phyloP scores from a whole-genome alignment of 1,140 invertebrate species.

The Brachionus rubens region DNA sequence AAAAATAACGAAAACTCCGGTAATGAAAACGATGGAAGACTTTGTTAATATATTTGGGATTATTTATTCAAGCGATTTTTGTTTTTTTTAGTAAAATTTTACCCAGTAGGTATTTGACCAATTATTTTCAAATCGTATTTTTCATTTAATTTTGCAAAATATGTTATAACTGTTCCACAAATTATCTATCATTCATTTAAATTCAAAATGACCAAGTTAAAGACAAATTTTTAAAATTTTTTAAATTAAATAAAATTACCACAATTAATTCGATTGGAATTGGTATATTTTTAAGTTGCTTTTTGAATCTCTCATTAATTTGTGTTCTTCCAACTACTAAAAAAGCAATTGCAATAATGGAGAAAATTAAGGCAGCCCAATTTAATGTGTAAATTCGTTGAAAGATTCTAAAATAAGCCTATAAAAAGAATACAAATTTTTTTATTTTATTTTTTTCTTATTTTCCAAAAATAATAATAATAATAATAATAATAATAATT shows the following conservation, averaged over 20 bases:
- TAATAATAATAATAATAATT: background rate
- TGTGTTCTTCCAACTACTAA: constrained; percentile 74
- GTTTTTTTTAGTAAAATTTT: too few relatives aligned
- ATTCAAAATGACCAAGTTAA: too few relatives aligned
- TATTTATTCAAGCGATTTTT: background rate
- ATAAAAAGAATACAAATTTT: too few relatives aligned
- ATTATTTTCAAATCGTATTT: background rate
- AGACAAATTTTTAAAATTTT: background rate
- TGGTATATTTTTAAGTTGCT: constrained; percentile 67
- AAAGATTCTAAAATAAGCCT: background rate
- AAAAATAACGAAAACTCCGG: constrained; percentile 7
- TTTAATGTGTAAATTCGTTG: background rate
- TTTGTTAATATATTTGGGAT: too few relatives aligned
- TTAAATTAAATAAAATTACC: constrained; percentile 59
- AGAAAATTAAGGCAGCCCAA: constrained; percentile 65
- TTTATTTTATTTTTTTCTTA: too few relatives aligned
- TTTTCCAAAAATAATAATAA: too few relatives aligned
- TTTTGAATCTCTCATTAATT: constrained; percentile 73
- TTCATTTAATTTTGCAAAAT: background rate
- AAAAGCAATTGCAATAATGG: constrained; percentile 68
- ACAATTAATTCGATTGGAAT: constrained; percentile 80
- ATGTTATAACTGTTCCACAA: background rate
- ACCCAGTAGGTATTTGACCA: background rate
- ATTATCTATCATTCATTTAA: background rate
- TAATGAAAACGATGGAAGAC: background rate